Evolutionary conservation across 2,888 invertebrate genomes (phyloP), one percentile per base, ranked within the genome.

Genomic region (Aethes cnicana): DNA sequence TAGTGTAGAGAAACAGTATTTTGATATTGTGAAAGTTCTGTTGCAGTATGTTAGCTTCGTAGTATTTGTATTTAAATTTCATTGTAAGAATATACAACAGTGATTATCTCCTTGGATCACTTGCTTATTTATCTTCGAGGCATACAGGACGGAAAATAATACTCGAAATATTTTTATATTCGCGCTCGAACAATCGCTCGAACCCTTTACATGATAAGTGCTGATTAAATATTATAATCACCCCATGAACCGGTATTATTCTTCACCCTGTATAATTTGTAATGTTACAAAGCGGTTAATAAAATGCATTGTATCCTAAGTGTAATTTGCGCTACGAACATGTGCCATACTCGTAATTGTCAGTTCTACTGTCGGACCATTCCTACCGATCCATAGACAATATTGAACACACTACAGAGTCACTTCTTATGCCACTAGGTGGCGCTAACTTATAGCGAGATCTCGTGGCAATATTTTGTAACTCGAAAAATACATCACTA

Each of bases 1-100:
- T 80, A 77, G 78, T 69, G 65, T 84, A 84, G 80, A 84, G 80
- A 76, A 81, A 64, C 86, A 87, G 84, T 87, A 86, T 85, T 85
- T 81, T 68, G 76, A 71, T 77, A 81, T 78, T 77, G 77, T 83
- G 73, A 73, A 74, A 52, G 64, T 75, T 75, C 75, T 78, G 68
- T 77, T 77, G 67, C 79, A 83, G 79, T 83, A 81, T 78, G 77
- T 81, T n/a, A 81, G 78, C 77, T 81, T 80, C 73, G 73, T 84
- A 83, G 80, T 79, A 80, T 70, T 82, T 81, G 71, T 79, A 81
- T 75, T 72, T 68, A 74, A 75, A 81, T 79, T 75, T 71, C 66
- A 68, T 72, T 72, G 63, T 80, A 81, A 76, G 76, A 64, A 66
- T 69, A 57, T 39, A 46, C 42, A 55, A 41, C 47, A 54, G 54